Percentiles rank a stretch among this genome's conserved stretches.
phyloP scores from a whole-genome alignment of 2,888 invertebrate genomes.

The Heliconius ismenius region DNA sequence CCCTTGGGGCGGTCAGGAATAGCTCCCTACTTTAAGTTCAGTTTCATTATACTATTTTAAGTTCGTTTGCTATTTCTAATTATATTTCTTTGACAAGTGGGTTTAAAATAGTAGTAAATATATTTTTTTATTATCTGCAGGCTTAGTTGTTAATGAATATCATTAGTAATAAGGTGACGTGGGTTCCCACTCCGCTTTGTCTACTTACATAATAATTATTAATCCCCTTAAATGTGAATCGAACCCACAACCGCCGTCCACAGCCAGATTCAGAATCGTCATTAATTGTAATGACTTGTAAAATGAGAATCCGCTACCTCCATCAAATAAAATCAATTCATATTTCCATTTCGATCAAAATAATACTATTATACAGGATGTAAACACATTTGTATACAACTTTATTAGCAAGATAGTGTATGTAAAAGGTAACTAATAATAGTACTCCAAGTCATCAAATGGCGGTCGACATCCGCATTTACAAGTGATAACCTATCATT shows the following conservation, averaged over 20 bases:
- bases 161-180: neutral
- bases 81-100: neutral
- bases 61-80: conserved; percentile 16
- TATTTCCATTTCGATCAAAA: neutral
- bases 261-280: no score
- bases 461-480: conserved; percentile 15
- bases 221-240: no score
- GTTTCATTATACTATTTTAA: conserved; percentile 19
- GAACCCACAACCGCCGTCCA: no score
- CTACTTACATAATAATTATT: no score
- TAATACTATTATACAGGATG: conserved; percentile 5
- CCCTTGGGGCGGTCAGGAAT: conserved; percentile 33
- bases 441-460: neutral
- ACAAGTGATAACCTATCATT: conserved; percentile 6
- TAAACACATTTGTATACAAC: conserved; percentile 4
- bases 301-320: no score
- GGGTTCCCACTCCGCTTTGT: neutral
- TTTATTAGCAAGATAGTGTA: conserved; percentile 5
- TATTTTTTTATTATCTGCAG: neutral
- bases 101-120: neutral
- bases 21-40: conserved; percentile 22
- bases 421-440: conserved; percentile 9
- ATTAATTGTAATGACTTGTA: no score
- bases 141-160: neutral
- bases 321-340: no score